Evolutionary conservation across 2,888 invertebrate species (phyloP), one percentile per base, ranked within the genome.

Genomic region (Crossocerus cetratus): DNA sequence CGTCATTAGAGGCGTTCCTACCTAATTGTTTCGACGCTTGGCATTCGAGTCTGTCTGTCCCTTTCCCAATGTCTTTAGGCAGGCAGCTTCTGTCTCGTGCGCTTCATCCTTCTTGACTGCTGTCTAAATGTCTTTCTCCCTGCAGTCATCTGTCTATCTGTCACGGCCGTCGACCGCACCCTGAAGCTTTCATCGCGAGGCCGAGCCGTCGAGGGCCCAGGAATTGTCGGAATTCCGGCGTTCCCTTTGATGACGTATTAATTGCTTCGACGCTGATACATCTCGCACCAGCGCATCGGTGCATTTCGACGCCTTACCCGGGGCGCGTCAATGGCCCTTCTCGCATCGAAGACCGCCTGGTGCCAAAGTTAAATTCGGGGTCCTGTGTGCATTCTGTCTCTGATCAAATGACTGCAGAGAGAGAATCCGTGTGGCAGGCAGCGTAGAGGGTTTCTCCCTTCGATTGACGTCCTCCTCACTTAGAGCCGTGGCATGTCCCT

Each of bases 171-270:
- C 20, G 18, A 13, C 5, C 56, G 20, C 69, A 65, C 75, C 61
- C 59, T 69, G 70, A 67, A 68, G 23, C 23, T 32, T 69, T 65
- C 2, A 68, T 70, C 74, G 72, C 69, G 68, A 45, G 72, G 61
- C 68, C 71, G 60, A 74, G 67, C 70, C 72, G 78, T 74, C 57
- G 43, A 42, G 60, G 63, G 63, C 67, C 72, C 67, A 73, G 81
- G 76, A 78, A 81, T 84, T 78, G 76, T 77, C 11, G 53, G 65
- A 70, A 69, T 74, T 73, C 70, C 78, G 71, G 53, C 66, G 58
- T 71, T 58, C 61, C 77, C 84, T 84, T 82, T 85, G 85, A 86
- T 76, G 86, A 87, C 75, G 80, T 84, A 87, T 87, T 86, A 88
- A 87, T 87, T 87, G 85, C 82, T 72, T 65, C 69, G 80, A 82